A percentile compares a stretch with the other conserved stretches of the same genome.
These are phyloP conservation scores for Cheilosia scutellata DNA, from an alignment of 2,888 invertebrate species.

Conservation along the genomic window DNA sequence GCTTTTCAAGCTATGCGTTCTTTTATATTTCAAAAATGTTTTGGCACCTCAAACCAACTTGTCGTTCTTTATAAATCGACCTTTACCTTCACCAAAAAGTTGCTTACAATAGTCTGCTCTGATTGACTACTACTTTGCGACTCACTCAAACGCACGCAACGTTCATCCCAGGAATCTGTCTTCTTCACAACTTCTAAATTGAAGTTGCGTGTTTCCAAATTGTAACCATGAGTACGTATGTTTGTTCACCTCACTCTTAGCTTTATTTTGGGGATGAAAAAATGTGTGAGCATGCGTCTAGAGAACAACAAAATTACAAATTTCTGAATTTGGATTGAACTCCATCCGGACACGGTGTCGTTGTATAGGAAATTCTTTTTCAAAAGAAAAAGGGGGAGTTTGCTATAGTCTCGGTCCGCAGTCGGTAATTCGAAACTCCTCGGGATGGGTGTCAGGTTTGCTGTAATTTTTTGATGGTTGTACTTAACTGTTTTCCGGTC, in stretches of 20 bases:
- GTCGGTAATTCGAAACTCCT: slow-evolving; percentile 2
- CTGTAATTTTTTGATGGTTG: background rate
- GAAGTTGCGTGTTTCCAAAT: slow-evolving; percentile 1
- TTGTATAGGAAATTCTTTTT: background rate
- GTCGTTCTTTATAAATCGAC: no score
- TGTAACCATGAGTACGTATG: background rate
- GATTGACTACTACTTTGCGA: background rate
- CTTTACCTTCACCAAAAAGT: no score
- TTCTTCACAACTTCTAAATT: background rate
- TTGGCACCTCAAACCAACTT: no score
- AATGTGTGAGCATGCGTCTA: slow-evolving; percentile 4
- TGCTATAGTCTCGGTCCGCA: background rate
- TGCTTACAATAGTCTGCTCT: background rate
- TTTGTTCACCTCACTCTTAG: background rate
- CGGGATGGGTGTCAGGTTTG: slow-evolving; percentile 15
- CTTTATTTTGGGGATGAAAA: slow-evolving; percentile 7
- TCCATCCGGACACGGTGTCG: background rate
- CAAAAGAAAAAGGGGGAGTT: background rate
- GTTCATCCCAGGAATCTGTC: background rate
- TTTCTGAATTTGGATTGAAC: slow-evolving; percentile 6
- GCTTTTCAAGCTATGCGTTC: no score
- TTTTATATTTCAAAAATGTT: no score
- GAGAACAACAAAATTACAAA: background rate
- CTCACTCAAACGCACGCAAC: background rate
- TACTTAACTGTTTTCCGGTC: background rate